phyloP scores from a whole-genome alignment of 30 jellyfish, hydroid and myxozoan genomes.

The Turritopsis dohrnii region DNA sequence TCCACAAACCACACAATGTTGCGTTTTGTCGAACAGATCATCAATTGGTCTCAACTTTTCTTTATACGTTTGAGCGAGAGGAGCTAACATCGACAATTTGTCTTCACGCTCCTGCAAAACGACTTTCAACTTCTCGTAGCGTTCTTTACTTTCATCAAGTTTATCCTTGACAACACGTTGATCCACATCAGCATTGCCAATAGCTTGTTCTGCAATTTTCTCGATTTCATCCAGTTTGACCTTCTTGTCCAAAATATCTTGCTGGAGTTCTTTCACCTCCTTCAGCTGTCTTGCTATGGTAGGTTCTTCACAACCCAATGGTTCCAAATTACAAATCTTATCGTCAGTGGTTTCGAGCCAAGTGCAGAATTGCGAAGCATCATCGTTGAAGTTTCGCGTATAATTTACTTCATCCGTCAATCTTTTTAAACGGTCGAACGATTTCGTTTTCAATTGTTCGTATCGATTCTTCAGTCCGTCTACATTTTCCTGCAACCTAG shows the following conservation, averaged over 20 bases:
- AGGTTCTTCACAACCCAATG: conserved; percentile 42
- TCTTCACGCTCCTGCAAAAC: conserved; percentile 30
- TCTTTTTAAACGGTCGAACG: conserved; percentile 38
- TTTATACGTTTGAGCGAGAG: conserved; percentile 28
- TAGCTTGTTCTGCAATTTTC: conserved; percentile 27
- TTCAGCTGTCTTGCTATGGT: conserved; percentile 37
- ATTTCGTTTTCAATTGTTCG: conserved; percentile 31
- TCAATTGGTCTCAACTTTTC: conserved; percentile 59
- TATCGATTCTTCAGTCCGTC: conserved; percentile 44
- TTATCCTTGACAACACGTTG: conserved; percentile 35
- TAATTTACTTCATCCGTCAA: conserved; percentile 32
- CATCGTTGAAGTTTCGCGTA: conserved; percentile 50
- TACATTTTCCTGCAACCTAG: conserved; percentile 27
- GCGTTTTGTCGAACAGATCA: conserved; percentile 62
- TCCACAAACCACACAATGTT: conserved; percentile 26
- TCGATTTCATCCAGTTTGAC: conserved; percentile 61
- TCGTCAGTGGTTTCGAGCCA: conserved; percentile 60
- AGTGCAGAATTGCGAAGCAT: conserved; percentile 19
- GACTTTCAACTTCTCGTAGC: conserved; percentile 28
- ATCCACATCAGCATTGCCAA: conserved; percentile 59
- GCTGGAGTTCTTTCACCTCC: conserved; percentile 41
- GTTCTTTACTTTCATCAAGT: conserved; percentile 29
- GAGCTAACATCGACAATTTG: conserved; percentile 31
- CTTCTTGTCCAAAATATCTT: conserved; percentile 41
- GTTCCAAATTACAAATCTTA: conserved; percentile 28